Evolutionary conservation across 1,140 invertebrate species (phyloP), one percentile per base, ranked within the genome.

Genomic region (Drosophila trapezifrons): DNA sequence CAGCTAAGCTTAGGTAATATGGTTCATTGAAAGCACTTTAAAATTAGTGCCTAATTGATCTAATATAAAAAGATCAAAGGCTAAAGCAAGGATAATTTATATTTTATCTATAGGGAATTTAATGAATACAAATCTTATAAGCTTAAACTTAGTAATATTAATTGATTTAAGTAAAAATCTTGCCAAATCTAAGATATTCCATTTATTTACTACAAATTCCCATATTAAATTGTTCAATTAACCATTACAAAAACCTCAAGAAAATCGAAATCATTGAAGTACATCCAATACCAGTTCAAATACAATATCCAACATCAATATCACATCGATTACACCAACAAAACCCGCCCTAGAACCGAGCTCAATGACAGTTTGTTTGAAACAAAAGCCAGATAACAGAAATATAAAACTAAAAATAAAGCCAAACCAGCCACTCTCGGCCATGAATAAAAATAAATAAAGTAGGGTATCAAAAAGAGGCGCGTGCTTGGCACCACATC

Each of bases 401-500:
- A 45, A 65, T 32, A 52, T 52, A 52, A 65, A 40, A 51, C 65
- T 47, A 35, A 51, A 51, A 51, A 25, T 37, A 37, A 64, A 46
- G 12, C 45, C 18, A 37, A 37, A 22, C 10, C 5, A 43, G 10
- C 4, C 6, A 8, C 6, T 12, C 2, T 51, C 27, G 78, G 25
- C 71, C 77, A 27, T 79, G 76, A 56, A 57, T 40, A 9, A 29
- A 6, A 29, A 25, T n/a, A 20, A 47, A 35, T 37, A 20, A 71
- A 70, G 42, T 70, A 47, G 49, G 42, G 65, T 70, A 70, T 57
- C 42, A 40, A 57, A 46, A 40, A 60, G 20, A 46, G 67, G 57
- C 47, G 32, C 58, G 56, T 70, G 80, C 60, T 70, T 46, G 56
- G 59, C 58, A 60, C 76, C 71, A 76, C 76, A 79, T 76, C 71